A percentile compares a stretch with the other conserved stretches of the same genome.
phyloP scores from a whole-genome alignment of 2,113 vertebrate genomes.

The Calidris pygmaea region DNA sequence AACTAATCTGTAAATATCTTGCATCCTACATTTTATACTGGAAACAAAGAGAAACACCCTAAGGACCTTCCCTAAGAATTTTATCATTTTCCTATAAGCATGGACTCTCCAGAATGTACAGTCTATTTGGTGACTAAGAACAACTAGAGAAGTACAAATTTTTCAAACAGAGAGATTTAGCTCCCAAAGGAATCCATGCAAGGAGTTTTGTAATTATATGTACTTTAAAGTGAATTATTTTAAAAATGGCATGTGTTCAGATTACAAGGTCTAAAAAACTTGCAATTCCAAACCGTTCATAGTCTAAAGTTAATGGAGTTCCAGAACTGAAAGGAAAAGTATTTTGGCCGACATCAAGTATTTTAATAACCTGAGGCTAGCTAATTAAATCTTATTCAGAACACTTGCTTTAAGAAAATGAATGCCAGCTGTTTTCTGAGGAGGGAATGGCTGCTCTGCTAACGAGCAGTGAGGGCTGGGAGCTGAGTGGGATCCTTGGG shows the following conservation, averaged over 20 bases:
- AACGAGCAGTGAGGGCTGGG: neutral
- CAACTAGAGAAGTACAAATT: neutral
- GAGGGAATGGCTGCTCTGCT: neutral
- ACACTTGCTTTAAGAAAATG: neutral
- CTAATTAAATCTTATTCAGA: neutral
- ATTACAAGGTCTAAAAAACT: neutral
- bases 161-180: neutral
- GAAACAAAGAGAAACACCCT: neutral
- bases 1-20: neutral
- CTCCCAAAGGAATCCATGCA: neutral
- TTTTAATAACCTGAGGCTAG: neutral
- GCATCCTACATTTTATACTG: neutral
- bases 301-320: neutral
- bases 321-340: neutral
- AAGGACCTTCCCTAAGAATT: neutral
- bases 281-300: neutral
- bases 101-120: neutral
- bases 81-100: neutral
- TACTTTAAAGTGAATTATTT: neutral
- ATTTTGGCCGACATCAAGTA: neutral
- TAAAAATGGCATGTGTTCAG: neutral
- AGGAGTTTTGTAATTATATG: neutral
- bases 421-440: neutral
- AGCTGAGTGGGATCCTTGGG: neutral
- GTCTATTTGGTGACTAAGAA: neutral